Conservation (phyloP, 2,113 vertebrate genomes). For the Circaetus cinerascens region DNA sequence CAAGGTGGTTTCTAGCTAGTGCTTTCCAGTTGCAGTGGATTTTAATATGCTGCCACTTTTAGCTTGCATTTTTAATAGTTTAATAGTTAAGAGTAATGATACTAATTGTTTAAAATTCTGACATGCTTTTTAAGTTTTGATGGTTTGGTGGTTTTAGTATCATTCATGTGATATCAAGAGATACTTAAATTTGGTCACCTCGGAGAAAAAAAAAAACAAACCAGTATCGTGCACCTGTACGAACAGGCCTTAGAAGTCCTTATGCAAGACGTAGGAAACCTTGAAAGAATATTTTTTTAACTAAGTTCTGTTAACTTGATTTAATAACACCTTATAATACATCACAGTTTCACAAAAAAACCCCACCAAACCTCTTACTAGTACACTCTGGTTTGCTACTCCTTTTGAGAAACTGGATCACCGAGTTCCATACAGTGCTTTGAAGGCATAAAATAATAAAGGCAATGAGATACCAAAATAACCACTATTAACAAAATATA, state of each 20-base stretch:
- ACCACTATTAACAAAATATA: not conserved
- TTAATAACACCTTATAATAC: not conserved
- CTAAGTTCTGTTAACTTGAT: not conserved
- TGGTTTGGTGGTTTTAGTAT: not conserved
- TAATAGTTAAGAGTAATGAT: not conserved
- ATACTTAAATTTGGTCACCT: not conserved
- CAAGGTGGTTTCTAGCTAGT: not conserved
- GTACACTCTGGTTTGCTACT: not conserved
- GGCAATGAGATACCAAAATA: not conserved
- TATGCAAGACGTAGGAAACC: not conserved
- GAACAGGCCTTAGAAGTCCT: not conserved
- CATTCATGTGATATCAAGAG: not conserved
- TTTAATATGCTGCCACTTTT: not conserved
- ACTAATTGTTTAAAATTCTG: not conserved
- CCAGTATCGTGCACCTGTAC: rapidly evolving
- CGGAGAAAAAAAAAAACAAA: not conserved
- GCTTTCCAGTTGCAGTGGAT: not conserved
- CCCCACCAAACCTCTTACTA: no score
- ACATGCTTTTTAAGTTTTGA: not conserved
- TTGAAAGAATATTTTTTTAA: not conserved
- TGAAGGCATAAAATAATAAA: not conserved
- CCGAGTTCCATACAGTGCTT: not conserved
- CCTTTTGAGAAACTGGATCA: not conserved
- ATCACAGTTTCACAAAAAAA: no score
- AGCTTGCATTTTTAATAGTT: not conserved